These are phyloP conservation scores for Xylota segnis DNA, from an alignment of 2,888 invertebrate species.

Conservation along the genomic window DNA sequence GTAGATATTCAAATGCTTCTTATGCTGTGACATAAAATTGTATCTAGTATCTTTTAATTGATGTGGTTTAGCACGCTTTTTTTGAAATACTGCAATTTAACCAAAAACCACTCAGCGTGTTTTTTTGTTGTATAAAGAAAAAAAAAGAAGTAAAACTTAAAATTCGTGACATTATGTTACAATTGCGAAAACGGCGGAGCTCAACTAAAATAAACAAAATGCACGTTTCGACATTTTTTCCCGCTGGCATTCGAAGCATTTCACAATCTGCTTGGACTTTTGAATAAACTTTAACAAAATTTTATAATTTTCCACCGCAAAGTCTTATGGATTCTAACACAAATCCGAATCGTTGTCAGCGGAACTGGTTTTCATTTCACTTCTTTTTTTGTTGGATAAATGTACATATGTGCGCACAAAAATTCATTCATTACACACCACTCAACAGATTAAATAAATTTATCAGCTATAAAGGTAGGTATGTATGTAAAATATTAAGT, in stretches of 20 bases:
- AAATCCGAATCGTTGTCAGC: background rate
- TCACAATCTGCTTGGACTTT: background rate
- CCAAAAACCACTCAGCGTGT: background rate
- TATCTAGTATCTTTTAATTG: too few relatives aligned
- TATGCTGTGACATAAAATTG: too few relatives aligned
- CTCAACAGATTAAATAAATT: background rate
- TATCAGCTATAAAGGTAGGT: background rate
- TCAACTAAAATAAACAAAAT: background rate
- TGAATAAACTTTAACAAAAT: background rate
- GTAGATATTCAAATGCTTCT: too few relatives aligned
- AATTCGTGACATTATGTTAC: constrained; percentile 27
- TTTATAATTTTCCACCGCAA: background rate
- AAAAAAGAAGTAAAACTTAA: background rate
- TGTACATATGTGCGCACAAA: background rate
- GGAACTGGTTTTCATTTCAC: background rate
- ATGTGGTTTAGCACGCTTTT: too few relatives aligned
- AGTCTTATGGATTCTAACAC: constrained; percentile 1
- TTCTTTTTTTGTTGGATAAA: background rate
- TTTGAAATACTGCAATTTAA: background rate
- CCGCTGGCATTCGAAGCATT: background rate
- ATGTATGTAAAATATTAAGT: background rate
- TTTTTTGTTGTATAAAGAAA: background rate
- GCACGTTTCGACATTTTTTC: constrained; percentile 28
- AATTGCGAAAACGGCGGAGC: background rate
- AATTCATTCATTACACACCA: background rate